A percentile compares a stretch with the other conserved stretches of the same genome.
phyloP scores from a whole-genome alignment of 64 coral and sea anemone species.

The Montipora cactus region DNA sequence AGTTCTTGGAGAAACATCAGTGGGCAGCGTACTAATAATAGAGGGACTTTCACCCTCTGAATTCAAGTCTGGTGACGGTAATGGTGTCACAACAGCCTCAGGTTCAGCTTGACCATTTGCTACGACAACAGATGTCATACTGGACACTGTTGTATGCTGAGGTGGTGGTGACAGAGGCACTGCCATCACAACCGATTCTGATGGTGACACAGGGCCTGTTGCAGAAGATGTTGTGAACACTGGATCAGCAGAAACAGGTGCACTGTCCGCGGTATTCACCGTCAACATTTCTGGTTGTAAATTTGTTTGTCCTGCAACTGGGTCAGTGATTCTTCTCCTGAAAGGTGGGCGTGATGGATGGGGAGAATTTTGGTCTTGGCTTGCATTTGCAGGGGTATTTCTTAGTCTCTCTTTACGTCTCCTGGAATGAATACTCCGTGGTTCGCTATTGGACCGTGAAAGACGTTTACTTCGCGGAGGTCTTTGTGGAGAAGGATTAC shows the following conservation, averaged over 20 bases:
- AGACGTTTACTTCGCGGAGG: constrained; percentile 63
- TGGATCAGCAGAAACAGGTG: neutral
- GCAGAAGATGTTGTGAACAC: neutral
- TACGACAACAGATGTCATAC: constrained; percentile 34
- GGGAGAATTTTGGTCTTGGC: constrained; percentile 2
- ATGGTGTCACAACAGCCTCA: constrained; percentile 70
- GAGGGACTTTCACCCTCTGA: neutral
- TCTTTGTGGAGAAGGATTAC: neutral
- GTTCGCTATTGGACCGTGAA: constrained; percentile 84
- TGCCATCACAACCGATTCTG: constrained; percentile 68
- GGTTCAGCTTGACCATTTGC: constrained; percentile 50
- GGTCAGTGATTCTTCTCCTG: neutral
- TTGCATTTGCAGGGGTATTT: neutral
- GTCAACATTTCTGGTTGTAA: neutral
- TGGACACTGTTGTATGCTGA: neutral
- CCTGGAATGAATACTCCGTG: constrained; percentile 35
- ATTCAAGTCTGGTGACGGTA: constrained; percentile 63
- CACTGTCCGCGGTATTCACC: neutral
- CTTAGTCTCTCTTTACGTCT: constrained; percentile 14
- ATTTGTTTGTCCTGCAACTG: neutral
- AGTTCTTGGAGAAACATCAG: constrained; percentile 37
- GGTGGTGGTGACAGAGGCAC: constrained; percentile 58
- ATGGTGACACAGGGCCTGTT: neutral
- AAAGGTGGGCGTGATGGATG: constrained; percentile 14
- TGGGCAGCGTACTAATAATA: neutral